A percentile compares a stretch with the other conserved stretches of the same genome.
Conservation (phyloP, 2,888 invertebrate species). For the Papilio elwesi region DNA sequence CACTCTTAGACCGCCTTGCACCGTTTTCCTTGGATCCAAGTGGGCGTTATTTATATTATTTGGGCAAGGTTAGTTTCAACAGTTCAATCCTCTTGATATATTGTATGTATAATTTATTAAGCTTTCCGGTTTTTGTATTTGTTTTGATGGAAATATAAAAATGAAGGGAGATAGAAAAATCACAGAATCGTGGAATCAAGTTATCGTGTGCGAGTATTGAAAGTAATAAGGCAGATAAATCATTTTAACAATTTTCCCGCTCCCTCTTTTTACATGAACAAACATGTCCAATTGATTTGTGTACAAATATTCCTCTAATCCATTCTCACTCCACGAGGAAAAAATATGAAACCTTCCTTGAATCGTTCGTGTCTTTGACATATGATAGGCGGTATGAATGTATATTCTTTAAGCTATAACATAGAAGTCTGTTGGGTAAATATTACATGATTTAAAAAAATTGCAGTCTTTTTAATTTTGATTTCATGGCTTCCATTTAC, state of each 20-base stretch:
- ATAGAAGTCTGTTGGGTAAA: no score
- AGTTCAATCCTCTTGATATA: no score
- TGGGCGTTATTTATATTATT: no score
- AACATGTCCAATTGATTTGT: slow-evolving; percentile 3
- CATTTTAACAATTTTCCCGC: slow-evolving; percentile 8
- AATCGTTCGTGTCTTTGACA: background rate
- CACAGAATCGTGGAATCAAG: background rate
- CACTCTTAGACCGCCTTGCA: no score
- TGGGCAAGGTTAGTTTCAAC: no score
- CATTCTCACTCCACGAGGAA: background rate
- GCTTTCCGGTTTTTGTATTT: slow-evolving; percentile 5
- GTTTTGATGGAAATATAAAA: background rate
- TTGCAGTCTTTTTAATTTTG: no score
- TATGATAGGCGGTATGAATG: no score
- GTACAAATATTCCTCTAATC: slow-evolving; percentile 9
- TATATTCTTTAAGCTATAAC: no score
- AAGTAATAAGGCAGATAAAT: slow-evolving; percentile 25
- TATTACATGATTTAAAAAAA: no score
- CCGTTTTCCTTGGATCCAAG: no score
- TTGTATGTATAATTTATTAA: background rate
- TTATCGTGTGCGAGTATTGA: slow-evolving; percentile 4
- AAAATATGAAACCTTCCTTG: background rate
- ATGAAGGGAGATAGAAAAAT: slow-evolving; percentile 8
- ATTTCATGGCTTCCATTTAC: no score
- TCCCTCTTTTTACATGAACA: slow-evolving; percentile 20